Conservation (phyloP, 2,113 vertebrate species). For the Periophthalmus modestus region DNA sequence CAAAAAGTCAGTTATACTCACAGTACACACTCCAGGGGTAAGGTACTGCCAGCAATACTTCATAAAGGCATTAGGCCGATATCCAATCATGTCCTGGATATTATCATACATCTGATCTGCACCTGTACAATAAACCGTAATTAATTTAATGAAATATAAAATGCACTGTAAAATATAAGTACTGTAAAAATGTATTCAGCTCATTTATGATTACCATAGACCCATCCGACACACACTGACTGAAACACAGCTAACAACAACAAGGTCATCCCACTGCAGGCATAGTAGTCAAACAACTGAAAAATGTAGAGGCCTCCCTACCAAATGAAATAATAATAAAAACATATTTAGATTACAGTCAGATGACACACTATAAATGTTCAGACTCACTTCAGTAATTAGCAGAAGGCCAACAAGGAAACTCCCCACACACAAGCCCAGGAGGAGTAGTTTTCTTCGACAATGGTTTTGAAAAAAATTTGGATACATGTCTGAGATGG, state of each 20-base stretch:
- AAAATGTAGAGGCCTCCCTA: slow-evolving; percentile 96
- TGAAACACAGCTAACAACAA: slow-evolving; percentile 87
- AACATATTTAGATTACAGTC: neutral
- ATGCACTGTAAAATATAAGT: neutral
- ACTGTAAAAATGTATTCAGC: neutral
- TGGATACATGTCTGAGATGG: slow-evolving; percentile 77
- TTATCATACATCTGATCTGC: slow-evolving; percentile 89
- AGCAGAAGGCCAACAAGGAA: slow-evolving; percentile 76
- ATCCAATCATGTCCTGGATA: slow-evolving; percentile 94
- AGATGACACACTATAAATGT: neutral
- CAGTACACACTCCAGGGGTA: slow-evolving; percentile 86
- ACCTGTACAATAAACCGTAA: slow-evolving; percentile 64
- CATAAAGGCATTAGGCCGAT: slow-evolving; percentile 85
- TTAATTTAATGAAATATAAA: neutral
- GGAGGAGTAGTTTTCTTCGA: slow-evolving; percentile 75
- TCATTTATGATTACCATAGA: slow-evolving; percentile 84
- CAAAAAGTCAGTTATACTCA: slow-evolving; percentile 65
- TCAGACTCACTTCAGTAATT: slow-evolving; percentile 74
- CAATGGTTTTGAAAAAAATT: slow-evolving; percentile 63
- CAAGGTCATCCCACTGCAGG: slow-evolving; percentile 87
- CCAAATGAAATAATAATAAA: slow-evolving; percentile 2
- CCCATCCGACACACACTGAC: slow-evolving; percentile 87
- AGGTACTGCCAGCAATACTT: slow-evolving; percentile 91
- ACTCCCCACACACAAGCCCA: slow-evolving; percentile 65
- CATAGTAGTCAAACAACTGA: slow-evolving; percentile 93